Evolutionary conservation across 1,140 invertebrate species (phyloP).

Genomic region (Protaetia brevitarsis): DNA sequence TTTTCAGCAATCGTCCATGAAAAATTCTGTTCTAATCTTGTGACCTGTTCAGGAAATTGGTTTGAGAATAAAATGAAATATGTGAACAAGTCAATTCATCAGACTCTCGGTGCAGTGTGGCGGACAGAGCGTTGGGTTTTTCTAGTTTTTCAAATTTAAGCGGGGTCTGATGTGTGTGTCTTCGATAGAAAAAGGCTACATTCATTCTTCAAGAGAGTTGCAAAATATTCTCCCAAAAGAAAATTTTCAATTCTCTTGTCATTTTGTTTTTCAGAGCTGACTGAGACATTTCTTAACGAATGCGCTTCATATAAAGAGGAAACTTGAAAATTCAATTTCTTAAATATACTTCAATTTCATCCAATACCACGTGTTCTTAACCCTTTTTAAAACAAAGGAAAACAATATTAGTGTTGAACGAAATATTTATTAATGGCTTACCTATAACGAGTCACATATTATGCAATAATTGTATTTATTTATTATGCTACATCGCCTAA

Average conservation of each 20-base stretch:
- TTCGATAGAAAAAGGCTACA: constrained; percentile 21
- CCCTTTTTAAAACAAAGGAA: constrained; percentile 47
- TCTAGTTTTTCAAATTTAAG: not conserved
- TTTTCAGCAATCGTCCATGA: not conserved
- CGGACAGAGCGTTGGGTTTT: not conserved
- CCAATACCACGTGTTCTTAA: constrained; percentile 46
- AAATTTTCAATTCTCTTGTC: constrained; percentile 32
- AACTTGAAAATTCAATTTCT: constrained; percentile 35
- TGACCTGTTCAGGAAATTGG: not conserved
- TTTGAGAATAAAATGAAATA: not conserved
- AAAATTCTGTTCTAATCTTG: not conserved
- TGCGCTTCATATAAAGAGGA: not conserved
- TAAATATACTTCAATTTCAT: constrained; percentile 46
- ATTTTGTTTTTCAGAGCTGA: constrained; percentile 16
- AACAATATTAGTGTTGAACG: constrained; percentile 45
- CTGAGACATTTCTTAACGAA: too few relatives aligned
- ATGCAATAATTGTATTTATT: not conserved
- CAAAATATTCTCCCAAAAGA: constrained; percentile 31
- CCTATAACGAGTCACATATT: constrained; percentile 29
- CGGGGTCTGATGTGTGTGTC: constrained; percentile 35
- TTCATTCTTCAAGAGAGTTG: constrained; percentile 37
- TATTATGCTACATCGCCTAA: not conserved
- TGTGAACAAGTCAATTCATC: not conserved
- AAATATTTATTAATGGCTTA: constrained; percentile 42
- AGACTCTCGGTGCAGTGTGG: not conserved